Percentiles rank a stretch among this genome's conserved stretches.
phyloP scores from a whole-genome alignment of 2,888 invertebrate genomes.

The Agrochola lychnidis region DNA sequence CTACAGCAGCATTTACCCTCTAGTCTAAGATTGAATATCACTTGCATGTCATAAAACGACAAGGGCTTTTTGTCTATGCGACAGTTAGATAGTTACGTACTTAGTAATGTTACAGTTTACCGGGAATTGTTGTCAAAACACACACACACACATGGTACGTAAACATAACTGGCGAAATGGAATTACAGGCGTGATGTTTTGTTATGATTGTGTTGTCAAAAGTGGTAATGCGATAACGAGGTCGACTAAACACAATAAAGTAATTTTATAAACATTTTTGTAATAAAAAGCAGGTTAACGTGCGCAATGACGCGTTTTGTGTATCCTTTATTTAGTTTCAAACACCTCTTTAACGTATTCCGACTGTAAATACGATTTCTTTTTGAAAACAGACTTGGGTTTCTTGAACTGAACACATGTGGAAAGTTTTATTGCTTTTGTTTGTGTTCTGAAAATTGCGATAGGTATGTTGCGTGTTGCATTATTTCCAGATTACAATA shows the following conservation, averaged over 20 bases:
- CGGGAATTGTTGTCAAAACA: background rate
- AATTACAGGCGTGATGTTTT: background rate
- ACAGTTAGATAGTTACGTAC: background rate
- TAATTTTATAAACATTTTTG: constrained; percentile 39
- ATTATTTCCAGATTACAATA: no score
- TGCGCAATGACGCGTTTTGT: constrained; percentile 19
- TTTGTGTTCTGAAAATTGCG: no score
- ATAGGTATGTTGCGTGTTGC: no score
- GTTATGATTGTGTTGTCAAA: background rate
- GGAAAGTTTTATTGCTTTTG: background rate
- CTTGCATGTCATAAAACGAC: background rate
- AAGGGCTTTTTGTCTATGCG: background rate
- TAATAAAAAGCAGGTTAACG: constrained; percentile 29
- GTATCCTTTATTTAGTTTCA: constrained; percentile 20
- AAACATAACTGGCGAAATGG: background rate
- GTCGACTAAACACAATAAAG: constrained; percentile 1
- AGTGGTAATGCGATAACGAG: background rate
- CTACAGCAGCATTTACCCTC: background rate
- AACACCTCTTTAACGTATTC: background rate
- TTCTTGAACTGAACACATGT: constrained; percentile 3
- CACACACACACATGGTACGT: background rate
- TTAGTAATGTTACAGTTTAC: background rate
- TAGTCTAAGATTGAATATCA: background rate
- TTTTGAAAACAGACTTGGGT: background rate
- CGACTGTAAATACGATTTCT: background rate